Conservation (phyloP, 2,113 vertebrate species). For the Dendrocopos noguchii region DNA sequence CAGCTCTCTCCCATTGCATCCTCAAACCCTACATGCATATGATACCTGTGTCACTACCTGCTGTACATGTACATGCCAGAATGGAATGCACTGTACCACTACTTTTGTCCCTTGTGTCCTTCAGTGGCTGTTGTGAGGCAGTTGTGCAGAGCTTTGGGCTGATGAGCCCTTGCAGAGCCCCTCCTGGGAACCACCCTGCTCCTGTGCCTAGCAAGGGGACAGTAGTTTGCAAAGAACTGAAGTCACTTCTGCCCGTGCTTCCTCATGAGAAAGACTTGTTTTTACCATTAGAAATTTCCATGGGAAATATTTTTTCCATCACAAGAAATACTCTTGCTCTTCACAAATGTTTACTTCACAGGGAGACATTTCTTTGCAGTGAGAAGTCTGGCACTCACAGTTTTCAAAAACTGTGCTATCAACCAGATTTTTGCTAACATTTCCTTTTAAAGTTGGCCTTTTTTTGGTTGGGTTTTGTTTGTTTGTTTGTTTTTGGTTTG, state of each 20-base stretch:
- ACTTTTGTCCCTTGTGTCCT: not conserved
- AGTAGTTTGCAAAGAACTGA: not conserved
- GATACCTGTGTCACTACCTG: fast-evolving
- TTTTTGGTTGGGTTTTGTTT: too few relatives aligned
- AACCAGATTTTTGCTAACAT: not conserved
- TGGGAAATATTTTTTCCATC: not conserved
- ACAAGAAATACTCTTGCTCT: not conserved
- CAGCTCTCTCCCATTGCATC: not conserved
- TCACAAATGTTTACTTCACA: fast-evolving
- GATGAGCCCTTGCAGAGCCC: not conserved
- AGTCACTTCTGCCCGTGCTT: not conserved
- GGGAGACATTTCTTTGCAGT: not conserved
- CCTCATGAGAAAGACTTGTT: not conserved
- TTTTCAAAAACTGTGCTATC: not conserved
- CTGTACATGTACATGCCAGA: fast-evolving
- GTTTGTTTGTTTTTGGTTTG: too few relatives aligned
- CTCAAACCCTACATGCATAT: fast-evolving
- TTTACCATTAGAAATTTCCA: not conserved
- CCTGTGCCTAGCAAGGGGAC: fast-evolving
- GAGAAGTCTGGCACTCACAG: not conserved
- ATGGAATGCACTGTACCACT: not conserved
- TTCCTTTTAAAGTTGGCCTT: not conserved
- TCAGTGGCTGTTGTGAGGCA: not conserved
- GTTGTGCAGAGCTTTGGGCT: not conserved
- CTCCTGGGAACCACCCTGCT: not conserved